These are phyloP conservation scores for Aleiodes alternator DNA, from an alignment of 2,888 invertebrate genomes.

Conservation along the genomic window DNA sequence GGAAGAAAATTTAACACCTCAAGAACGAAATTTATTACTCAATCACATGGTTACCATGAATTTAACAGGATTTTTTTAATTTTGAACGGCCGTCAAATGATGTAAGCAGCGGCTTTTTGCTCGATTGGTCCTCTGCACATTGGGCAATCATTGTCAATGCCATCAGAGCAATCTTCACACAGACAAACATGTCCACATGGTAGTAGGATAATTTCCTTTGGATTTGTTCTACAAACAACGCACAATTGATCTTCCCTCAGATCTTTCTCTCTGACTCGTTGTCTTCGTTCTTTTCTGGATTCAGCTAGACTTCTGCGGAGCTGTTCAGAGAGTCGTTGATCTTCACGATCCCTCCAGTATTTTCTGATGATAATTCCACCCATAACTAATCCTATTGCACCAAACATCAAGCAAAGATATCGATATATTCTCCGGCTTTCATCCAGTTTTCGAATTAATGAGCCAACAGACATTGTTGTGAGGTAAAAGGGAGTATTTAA, in stretches of 20 bases:
- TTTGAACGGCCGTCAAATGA: constrained; percentile 76
- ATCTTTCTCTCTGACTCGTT: constrained; percentile 80
- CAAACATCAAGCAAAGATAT: constrained; percentile 77
- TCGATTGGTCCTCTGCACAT: constrained; percentile 85
- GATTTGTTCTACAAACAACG: constrained; percentile 90
- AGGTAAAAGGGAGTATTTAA: constrained; percentile 84
- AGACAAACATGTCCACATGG: constrained; percentile 94
- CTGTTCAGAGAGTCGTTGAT: constrained; percentile 78
- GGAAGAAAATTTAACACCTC: not conserved
- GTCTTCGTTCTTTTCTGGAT: constrained; percentile 81
- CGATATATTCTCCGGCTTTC: constrained; percentile 83
- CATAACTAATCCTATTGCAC: constrained; percentile 78
- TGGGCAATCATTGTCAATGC: constrained; percentile 85
- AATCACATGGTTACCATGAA: constrained; percentile 7
- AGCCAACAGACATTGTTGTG: constrained; percentile 86
- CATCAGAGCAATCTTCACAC: constrained; percentile 88
- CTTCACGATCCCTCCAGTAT: constrained; percentile 78
- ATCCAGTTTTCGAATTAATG: constrained; percentile 84
- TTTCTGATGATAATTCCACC: constrained; percentile 76
- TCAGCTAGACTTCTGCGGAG: constrained; percentile 77
- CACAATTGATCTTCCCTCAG: constrained; percentile 83
- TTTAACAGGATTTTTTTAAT: constrained; percentile 11
- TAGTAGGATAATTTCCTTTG: constrained; percentile 90
- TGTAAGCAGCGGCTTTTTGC: constrained; percentile 86
- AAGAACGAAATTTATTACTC: not conserved